Evolutionary conservation across 2,888 invertebrate species (phyloP), one percentile per base, ranked within the genome.

Genomic region (Eupithecia tripunctaria): DNA sequence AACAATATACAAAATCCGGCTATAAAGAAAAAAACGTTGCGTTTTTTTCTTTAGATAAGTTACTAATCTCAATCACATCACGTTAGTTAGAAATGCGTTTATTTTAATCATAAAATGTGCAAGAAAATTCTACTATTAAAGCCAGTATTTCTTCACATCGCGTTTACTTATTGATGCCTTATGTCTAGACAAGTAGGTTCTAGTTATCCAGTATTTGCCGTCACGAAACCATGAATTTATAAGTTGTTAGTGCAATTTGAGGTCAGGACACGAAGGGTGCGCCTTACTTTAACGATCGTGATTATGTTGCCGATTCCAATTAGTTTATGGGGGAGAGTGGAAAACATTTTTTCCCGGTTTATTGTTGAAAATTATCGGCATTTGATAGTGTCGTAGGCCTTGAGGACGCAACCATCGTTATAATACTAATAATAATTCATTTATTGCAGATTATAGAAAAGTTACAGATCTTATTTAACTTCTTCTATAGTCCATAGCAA

Each of bases 151-250:
- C 88, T 85, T 80, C 79, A 83, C 85, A 87, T 89, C 87, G 81
- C 87, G 81, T 86, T 93, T 89, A 91, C 82, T 88, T 91, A 93
- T 93, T 91, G 88, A 92, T 90, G 84, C 76, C 78, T 62, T 18
- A 56, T 84, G 91, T 92, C 92, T 92, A 91, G 92, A 92, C 92
- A 76, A 36, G 36, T 63, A 63, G 79, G 79, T 82, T 82, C 84
- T 80, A 85, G 82, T 86, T 88, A 86, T 86, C 85, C 85, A 85
- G 87, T 86, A 86, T 89, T 88, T 88, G 84, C 86, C 90, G 90
- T 90, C 91, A 92, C 90, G 92, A 91, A 89, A 81, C 77, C 82
- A 83, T 89, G 81, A 84, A 89, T 88, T 82, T 87, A 85, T 89
- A 82, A 84, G 81, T 83, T 71, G 81, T 79, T 79, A 82, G 81